These are phyloP conservation scores for Coracopsis vasa DNA, from an alignment of 2,113 vertebrate genomes.

Conservation along the genomic window DNA sequence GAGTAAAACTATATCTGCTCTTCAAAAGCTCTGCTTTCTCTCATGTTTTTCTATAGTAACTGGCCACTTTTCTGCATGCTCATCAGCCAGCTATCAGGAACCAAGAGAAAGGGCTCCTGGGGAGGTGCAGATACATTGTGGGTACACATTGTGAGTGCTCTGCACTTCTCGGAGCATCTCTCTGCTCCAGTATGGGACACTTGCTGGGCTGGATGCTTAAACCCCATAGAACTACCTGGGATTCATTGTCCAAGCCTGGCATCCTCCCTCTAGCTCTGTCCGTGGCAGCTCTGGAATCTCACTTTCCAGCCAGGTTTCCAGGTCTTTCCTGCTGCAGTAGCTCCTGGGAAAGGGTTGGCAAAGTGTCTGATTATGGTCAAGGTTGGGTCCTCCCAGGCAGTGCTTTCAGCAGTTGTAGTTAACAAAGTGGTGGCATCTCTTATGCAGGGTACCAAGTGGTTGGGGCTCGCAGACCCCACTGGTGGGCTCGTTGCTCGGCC, in stretches of 20 bases:
- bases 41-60: rapidly evolving
- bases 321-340: background rate
- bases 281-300: background rate
- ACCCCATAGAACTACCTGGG: background rate
- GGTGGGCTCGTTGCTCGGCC: background rate
- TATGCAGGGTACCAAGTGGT: rapidly evolving
- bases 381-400: background rate
- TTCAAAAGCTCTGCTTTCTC: background rate
- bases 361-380: background rate
- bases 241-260: background rate
- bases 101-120: background rate
- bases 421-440: background rate
- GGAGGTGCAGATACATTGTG: rapidly evolving
- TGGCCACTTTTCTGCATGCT: background rate
- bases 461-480: background rate
- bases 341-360: background rate
- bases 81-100: too few species aligned
- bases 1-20: rapidly evolving
- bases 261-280: background rate
- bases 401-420: background rate
- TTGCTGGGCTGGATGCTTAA: too few species aligned
- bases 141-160: background rate
- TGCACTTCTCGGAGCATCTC: background rate
- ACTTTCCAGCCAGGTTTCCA: background rate
- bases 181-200: rapidly evolving